Conservation (phyloP, 2,797 vertebrate species). For the Perodicticus potto region DNA sequence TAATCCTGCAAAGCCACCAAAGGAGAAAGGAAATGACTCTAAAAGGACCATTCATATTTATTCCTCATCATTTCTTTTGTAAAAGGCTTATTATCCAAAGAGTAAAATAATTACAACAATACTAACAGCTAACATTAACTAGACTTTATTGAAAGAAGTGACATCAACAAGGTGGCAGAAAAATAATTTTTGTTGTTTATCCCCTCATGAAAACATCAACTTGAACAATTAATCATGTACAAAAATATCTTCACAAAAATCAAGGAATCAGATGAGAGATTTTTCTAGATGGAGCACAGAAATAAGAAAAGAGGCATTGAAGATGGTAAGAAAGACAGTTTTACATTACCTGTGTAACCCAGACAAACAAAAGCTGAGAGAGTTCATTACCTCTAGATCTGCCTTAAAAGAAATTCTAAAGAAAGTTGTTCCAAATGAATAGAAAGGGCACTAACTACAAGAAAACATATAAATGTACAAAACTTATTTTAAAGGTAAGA, state of each 20-base stretch:
- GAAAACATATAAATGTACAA: not conserved
- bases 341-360: not conserved
- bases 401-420: not conserved
- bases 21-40: not conserved
- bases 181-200: not conserved
- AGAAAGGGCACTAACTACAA: not conserved
- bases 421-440: not conserved
- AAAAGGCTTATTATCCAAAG: not conserved
- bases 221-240: not conserved
- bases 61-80: not conserved
- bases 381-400: not conserved
- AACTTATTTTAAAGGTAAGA: not conserved
- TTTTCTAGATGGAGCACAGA: not conserved
- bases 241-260: not conserved
- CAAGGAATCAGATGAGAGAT: not conserved
- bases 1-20: not conserved
- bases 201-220: not conserved
- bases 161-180: not conserved
- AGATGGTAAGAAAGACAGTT: not conserved
- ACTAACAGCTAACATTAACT: not conserved
- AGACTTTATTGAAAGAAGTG: not conserved
- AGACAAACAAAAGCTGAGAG: not conserved
- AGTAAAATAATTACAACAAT: not conserved
- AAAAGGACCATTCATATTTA: not conserved
- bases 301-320: not conserved